These are phyloP conservation scores for Mystacides longicornis DNA, from an alignment of 2,888 invertebrate genomes.

Conservation along the genomic window DNA sequence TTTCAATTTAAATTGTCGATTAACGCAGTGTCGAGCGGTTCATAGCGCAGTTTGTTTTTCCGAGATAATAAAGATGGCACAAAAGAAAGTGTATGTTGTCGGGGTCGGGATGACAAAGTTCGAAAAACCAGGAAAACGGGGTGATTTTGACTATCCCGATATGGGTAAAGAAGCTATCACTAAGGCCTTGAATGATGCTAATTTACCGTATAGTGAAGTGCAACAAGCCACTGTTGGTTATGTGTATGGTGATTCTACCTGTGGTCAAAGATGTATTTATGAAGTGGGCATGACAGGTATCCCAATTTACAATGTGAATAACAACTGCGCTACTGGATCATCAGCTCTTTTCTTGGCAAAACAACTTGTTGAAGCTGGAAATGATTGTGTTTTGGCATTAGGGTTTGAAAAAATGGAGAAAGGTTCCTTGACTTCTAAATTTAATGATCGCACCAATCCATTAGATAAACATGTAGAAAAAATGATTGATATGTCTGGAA, in stretches of 20 bases:
- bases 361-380: slow-evolving; percentile 85
- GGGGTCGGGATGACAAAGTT: slow-evolving; percentile 99
- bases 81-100: slow-evolving; percentile 70
- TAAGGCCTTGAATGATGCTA: slow-evolving; percentile 81
- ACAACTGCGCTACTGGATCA: slow-evolving; percentile 96
- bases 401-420: slow-evolving; percentile 99
- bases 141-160: slow-evolving; percentile 87
- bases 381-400: slow-evolving; percentile 83
- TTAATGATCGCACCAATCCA: slow-evolving; percentile 79
- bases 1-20: background rate
- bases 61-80: slow-evolving; percentile 14
- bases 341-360: slow-evolving; percentile 86
- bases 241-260: slow-evolving; percentile 92
- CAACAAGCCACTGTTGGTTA: slow-evolving; percentile 90
- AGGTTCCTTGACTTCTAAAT: slow-evolving; percentile 75
- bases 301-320: slow-evolving; percentile 96
- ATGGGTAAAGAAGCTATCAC: slow-evolving; percentile 89
- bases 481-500: slow-evolving; percentile 76
- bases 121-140: slow-evolving; percentile 80
- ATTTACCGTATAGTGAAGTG: slow-evolving; percentile 64
- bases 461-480: slow-evolving; percentile 80
- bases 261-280: slow-evolving; percentile 92
- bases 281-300: slow-evolving; percentile 94
- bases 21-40: background rate
- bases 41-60: background rate